Conservation (phyloP, 1,140 invertebrate species). For the Habropoda laboriosa region DNA sequence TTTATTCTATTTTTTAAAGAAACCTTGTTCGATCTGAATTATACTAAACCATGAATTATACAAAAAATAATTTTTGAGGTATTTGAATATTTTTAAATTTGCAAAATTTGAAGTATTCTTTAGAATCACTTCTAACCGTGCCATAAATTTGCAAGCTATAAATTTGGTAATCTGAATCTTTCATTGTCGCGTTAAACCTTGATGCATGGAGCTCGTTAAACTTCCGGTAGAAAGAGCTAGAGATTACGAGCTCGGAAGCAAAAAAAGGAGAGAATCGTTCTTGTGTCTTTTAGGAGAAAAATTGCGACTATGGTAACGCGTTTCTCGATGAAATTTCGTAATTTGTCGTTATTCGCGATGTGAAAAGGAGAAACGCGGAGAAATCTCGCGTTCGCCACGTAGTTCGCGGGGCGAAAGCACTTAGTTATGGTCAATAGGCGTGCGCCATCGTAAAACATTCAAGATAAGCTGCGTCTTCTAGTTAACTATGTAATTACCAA, state of each 20-base stretch:
- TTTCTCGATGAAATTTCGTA: not conserved
- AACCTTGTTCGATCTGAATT: no score
- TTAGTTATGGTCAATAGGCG: constrained; percentile 27
- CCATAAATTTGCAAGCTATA: not conserved
- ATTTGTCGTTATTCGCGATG: no score
- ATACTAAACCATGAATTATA: no score
- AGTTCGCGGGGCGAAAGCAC: not conserved
- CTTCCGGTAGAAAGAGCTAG: not conserved
- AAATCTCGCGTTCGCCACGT: not conserved
- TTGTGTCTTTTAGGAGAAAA: no score
- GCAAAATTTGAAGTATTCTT: no score
- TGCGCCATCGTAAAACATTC: constrained; percentile 15
- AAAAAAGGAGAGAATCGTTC: no score
- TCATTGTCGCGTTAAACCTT: not conserved
- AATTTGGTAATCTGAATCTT: not conserved
- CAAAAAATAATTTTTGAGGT: no score
- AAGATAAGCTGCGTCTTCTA: constrained; percentile 16
- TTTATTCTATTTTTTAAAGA: no score
- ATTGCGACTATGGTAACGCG: not conserved
- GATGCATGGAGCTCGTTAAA: constrained; percentile 4
- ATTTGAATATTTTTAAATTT: no score
- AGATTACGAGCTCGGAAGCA: not conserved
- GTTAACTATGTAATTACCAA: constrained; percentile 43
- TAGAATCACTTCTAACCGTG: no score
- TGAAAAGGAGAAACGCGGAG: not conserved